phyloP scores from a whole-genome alignment of 2,797 vertebrate species.

The Cynopterus sphinx region DNA sequence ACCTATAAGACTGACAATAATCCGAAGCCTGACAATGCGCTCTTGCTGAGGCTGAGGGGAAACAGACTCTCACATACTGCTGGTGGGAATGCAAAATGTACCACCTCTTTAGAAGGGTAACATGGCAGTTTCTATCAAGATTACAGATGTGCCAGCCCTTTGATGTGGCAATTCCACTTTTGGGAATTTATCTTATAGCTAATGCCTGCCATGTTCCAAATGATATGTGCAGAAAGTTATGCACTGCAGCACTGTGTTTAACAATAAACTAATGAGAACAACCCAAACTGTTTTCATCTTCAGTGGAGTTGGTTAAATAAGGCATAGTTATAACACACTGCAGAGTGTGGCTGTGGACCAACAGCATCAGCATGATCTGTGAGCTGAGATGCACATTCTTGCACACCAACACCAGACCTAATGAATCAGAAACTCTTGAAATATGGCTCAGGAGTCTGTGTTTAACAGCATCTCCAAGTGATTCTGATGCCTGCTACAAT shows the following conservation, averaged over 20 bases:
- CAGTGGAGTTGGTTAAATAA: background rate
- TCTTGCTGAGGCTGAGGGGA: background rate
- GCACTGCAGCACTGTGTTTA: background rate
- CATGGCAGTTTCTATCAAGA: background rate
- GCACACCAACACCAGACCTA: background rate
- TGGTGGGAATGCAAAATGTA: background rate
- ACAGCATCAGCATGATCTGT: background rate
- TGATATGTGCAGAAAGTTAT: background rate
- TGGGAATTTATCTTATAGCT: background rate
- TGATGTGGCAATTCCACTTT: background rate
- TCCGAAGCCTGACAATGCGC: background rate
- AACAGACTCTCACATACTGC: background rate
- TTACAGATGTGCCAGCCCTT: background rate
- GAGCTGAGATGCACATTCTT: background rate
- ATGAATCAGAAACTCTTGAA: background rate
- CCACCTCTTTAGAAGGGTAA: background rate
- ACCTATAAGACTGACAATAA: constrained; percentile 22
- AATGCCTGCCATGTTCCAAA: background rate
- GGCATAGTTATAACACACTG: background rate
- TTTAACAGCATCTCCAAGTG: background rate
- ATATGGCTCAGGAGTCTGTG: background rate
- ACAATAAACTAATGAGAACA: background rate
- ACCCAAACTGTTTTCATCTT: background rate
- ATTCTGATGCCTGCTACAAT: background rate
- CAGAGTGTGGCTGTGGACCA: background rate